A percentile compares a stretch with the other conserved stretches of the same genome.
These are phyloP conservation scores for Hippocampus zosterae DNA, from an alignment of 2,113 vertebrate genomes.

Conservation along the genomic window DNA sequence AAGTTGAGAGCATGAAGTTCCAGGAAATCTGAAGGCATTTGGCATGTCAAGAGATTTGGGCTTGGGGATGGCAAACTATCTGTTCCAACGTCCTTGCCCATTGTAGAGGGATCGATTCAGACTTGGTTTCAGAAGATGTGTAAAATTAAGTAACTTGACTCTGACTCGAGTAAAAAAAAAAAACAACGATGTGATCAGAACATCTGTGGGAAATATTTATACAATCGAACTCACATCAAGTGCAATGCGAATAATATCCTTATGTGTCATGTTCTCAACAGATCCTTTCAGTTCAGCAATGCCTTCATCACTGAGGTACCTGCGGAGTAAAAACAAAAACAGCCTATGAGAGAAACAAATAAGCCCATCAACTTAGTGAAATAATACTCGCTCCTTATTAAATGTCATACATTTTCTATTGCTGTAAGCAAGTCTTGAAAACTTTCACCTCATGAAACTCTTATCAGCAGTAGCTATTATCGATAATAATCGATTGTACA, in stretches of 20 bases:
- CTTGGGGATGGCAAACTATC: too few species aligned
- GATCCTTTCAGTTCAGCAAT: constrained; percentile 85
- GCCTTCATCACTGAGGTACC: constrained; percentile 95
- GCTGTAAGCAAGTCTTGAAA: too few species aligned
- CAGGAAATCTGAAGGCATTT: too few species aligned
- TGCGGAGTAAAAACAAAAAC: constrained; percentile 40
- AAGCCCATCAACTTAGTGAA: neutral
- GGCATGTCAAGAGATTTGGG: too few species aligned
- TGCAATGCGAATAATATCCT: constrained; percentile 84
- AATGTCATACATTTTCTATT: neutral
- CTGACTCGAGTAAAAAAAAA: neutral
- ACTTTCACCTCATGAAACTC: too few species aligned
- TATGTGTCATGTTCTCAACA: constrained; percentile 77
- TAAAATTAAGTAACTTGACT: too few species aligned
- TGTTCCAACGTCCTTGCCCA: too few species aligned
- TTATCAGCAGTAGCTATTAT: too few species aligned
- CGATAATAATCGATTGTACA: neutral
- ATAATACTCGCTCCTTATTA: neutral
- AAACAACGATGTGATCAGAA: neutral
- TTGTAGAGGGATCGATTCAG: too few species aligned
- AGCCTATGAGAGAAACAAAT: neutral
- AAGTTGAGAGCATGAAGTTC: too few species aligned
- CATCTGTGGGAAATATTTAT: neutral
- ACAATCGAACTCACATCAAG: constrained; percentile 85
- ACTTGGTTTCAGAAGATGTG: too few species aligned